A percentile compares a stretch with the other conserved stretches of the same genome.
phyloP scores from a whole-genome alignment of 1,140 invertebrate genomes.

The Dinothrombium tinctorium region DNA sequence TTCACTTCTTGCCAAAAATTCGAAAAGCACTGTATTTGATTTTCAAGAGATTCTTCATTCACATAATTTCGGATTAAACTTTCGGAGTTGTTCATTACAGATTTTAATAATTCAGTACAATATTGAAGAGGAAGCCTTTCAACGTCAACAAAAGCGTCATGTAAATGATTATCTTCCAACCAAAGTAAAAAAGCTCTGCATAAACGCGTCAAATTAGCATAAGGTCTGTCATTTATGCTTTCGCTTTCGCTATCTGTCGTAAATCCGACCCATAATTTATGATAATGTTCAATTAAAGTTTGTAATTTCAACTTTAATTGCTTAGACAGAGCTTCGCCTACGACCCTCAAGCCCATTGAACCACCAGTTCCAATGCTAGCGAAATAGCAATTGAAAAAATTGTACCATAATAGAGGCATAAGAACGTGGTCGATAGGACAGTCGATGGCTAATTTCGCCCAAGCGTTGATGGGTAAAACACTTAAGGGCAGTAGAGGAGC shows the following conservation, averaged over 20 bases:
- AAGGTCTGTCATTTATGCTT: too few species aligned
- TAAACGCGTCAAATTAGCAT: too few species aligned
- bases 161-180: slow-evolving; percentile 9
- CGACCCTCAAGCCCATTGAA: slow-evolving; percentile 7
- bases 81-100: neutral
- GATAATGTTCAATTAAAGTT: slow-evolving; percentile 9
- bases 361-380: slow-evolving; percentile 2
- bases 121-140: slow-evolving; percentile 9
- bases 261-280: neutral
- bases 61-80: slow-evolving; percentile 1
- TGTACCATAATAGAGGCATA: slow-evolving; percentile 7
- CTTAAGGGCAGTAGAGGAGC: neutral
- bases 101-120: slow-evolving; percentile 8
- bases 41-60: neutral
- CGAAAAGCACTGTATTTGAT: neutral
- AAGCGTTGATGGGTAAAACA: slow-evolving; percentile 11
- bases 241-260: neutral
- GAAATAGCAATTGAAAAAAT: slow-evolving; percentile 10
- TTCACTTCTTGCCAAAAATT: slow-evolving; percentile 3
- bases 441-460: slow-evolving; percentile 4
- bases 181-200: slow-evolving; percentile 9
- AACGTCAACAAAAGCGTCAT: slow-evolving; percentile 9
- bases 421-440: slow-evolving; percentile 1
- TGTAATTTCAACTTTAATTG: slow-evolving; percentile 4
- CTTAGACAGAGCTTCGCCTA: neutral